These are phyloP conservation scores for Alviniconcha strummeri DNA, from an alignment of 2,888 invertebrate genomes.

Conservation along the genomic window DNA sequence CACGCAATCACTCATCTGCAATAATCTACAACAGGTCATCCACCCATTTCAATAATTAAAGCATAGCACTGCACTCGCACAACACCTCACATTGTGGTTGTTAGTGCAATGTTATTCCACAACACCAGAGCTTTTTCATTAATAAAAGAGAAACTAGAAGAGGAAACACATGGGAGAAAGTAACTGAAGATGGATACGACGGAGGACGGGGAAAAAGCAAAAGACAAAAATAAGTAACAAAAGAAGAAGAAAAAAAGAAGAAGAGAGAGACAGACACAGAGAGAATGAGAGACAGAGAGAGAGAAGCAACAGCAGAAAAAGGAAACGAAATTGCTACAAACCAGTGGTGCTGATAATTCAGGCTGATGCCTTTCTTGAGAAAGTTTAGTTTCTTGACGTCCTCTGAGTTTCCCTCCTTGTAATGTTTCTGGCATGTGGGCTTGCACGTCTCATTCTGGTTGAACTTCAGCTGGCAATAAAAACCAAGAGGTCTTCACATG, in stretches of 20 bases:
- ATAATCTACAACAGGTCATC: no score
- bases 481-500: neutral
- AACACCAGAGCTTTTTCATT: no score
- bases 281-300: neutral
- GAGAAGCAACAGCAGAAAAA: neutral
- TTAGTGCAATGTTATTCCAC: no score
- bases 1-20: no score
- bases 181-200: no score
- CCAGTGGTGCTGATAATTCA: constrained; percentile 99
- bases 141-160: no score
- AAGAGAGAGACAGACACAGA: neutral
- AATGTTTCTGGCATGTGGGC: constrained; percentile 79
- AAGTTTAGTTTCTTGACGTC: constrained; percentile 84
- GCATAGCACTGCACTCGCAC: no score
- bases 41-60: no score
- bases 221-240: neutral
- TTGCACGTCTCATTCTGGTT: constrained; percentile 80
- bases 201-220: constrained; percentile 18
- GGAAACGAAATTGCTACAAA: constrained; percentile 52
- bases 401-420: constrained; percentile 80
- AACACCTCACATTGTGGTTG: no score
- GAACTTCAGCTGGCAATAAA: constrained; percentile 80
- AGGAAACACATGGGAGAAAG: no score
- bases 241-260: neutral
- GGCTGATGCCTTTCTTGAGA: constrained; percentile 91